phyloP scores from a whole-genome alignment of 2,797 vertebrate genomes.

The Alcedo atthis region DNA sequence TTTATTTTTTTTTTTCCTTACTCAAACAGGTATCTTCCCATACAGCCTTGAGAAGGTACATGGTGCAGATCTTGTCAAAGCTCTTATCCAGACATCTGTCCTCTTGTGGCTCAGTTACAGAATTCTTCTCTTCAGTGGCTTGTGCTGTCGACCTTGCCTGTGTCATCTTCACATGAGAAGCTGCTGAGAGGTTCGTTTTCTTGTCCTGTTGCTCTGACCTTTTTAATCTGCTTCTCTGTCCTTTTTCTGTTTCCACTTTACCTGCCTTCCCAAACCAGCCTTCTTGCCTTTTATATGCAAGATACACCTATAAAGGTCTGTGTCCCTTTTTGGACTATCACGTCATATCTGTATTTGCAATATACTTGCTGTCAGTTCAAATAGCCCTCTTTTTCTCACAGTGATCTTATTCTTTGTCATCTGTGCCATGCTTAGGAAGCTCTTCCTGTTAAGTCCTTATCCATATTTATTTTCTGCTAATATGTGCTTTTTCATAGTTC shows the following conservation, averaged over 20 bases:
- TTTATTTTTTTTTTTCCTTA: not conserved
- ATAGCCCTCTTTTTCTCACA: not conserved
- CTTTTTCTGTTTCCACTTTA: conserved; percentile 9
- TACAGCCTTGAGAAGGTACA: not conserved
- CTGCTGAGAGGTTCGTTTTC: conserved; percentile 42
- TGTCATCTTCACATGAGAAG: conserved; percentile 14
- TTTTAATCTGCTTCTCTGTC: conserved; percentile 12
- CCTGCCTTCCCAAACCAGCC: conserved; percentile 21
- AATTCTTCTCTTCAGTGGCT: not conserved
- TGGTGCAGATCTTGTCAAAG: not conserved
- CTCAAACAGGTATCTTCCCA: not conserved
- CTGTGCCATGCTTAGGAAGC: not conserved
- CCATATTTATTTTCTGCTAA: conserved; percentile 3
- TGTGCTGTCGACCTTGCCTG: not conserved
- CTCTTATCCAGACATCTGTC: not conserved
- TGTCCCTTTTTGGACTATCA: not conserved
- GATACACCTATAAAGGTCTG: not conserved
- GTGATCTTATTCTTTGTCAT: not conserved
- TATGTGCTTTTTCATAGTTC: not conserved
- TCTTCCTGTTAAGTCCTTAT: not conserved
- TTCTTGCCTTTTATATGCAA: not conserved
- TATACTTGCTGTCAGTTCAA: conserved; percentile 1
- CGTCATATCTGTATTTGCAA: not conserved
- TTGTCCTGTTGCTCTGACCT: conserved; percentile 9
- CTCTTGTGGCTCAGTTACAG: not conserved